Evolutionary conservation across 2,113 vertebrate species (phyloP), one percentile per base, ranked within the genome.

Genomic region (Theristicus caerulescens): DNA sequence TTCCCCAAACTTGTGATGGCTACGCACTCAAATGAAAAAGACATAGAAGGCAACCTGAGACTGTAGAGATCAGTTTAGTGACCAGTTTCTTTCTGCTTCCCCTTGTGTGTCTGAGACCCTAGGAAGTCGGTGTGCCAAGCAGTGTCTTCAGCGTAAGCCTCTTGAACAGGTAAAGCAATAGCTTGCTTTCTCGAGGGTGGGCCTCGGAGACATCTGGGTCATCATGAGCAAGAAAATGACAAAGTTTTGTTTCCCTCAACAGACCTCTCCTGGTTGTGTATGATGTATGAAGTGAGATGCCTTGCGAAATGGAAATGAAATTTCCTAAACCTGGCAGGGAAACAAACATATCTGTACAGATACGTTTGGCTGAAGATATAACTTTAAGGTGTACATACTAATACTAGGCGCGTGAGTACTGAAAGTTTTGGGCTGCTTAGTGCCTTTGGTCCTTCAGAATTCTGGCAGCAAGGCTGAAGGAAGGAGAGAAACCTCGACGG

Each of bases 341-440:
- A 86, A 38, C 67, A 22, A 52, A 61, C 10, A 4, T 15, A 14
- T 29, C 17, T 18, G 2, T 5, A 5, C 1, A 3, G 61, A 13
- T 18, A 8, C 11, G n/a, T 46, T 49, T 82, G 67, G 42, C 44
- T 38, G 22, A 44, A 46, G 44, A 16, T 6, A 4, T 1, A 42
- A 11, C 6, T 1, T 19, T 8, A 58, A 49, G n/a, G 8, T 31
- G 10, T 70, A 14, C 4, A 0, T 31, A 11, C 29, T 26, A 34
- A 20, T 21, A 16, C 26, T 10, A 34, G 7, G 9, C 2, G 1
- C 1, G 6, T 16, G 32, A 42, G 18, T 40, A 20, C n/a, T 11
- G n/a, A 3, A 11, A 36, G 18, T 16, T 49, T 55, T n/a, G 74
- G 49, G 24, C 7, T 34, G 29, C 7, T 54, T 16, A 15, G 24